Conservation (phyloP, 2,797 vertebrate genomes). For the Thunnus albacares region DNA sequence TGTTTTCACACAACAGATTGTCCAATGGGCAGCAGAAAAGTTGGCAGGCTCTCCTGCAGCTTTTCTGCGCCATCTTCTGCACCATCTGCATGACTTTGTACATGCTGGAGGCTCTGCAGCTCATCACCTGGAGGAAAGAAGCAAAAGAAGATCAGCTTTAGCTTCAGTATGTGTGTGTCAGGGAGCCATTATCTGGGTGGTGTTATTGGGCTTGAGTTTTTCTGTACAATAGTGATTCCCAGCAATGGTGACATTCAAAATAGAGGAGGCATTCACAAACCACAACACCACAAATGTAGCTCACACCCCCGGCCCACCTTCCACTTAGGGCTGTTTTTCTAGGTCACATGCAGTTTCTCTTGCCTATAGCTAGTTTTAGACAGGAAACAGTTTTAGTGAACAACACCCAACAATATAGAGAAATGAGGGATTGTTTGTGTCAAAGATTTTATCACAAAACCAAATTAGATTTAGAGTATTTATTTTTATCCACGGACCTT, state of each 20-base stretch:
- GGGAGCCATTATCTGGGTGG: not conserved
- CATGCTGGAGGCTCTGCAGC: slow-evolving; percentile 29
- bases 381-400: not conserved
- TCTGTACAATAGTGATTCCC: not conserved
- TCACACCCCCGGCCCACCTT: not conserved
- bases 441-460: not conserved
- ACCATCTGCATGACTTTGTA: slow-evolving; percentile 58
- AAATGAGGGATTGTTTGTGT: not conserved
- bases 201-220: too few relatives aligned
- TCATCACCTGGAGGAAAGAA: slow-evolving; percentile 11
- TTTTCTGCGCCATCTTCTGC: slow-evolving; percentile 67
- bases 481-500: too few relatives aligned
- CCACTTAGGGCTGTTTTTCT: not conserved
- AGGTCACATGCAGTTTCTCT: slow-evolving; percentile 5
- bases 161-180: not conserved
- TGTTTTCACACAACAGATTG: slow-evolving; percentile 36
- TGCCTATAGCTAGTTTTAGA: not conserved
- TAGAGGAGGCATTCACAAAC: too few relatives aligned
- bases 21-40: slow-evolving; percentile 73
- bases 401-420: not conserved
- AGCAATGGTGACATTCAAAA: too few relatives aligned
- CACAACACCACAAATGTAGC: too few relatives aligned
- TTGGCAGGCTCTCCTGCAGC: slow-evolving; percentile 63
- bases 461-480: not conserved
- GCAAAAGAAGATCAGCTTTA: not conserved